Evolutionary conservation across 2,888 invertebrate genomes (phyloP).

Genomic region (Mactromeris polynyma): DNA sequence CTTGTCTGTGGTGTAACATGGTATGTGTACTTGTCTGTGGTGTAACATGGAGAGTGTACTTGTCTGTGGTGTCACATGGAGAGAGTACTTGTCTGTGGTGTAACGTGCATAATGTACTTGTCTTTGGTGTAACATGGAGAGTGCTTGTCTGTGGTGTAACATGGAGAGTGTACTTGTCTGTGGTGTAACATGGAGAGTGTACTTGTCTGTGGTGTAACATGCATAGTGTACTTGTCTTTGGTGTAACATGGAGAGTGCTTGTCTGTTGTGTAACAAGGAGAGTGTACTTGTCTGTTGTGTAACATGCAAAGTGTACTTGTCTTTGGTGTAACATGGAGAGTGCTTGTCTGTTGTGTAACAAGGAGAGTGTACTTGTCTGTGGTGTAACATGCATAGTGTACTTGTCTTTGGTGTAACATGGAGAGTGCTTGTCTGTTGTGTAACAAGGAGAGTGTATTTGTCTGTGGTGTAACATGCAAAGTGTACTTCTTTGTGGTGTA

Average conservation of each 20-base stretch:
- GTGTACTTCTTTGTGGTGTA: neutral
- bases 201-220: no score
- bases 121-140: neutral
- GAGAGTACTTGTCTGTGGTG: neutral
- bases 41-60: neutral
- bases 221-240: no score
- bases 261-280: neutral
- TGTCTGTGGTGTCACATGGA: neutral
- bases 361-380: neutral
- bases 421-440: neutral
- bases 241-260: neutral
- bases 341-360: neutral
- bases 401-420: neutral
- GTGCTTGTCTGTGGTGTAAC: neutral
- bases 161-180: neutral
- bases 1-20: neutral
- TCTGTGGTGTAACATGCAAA: neutral
- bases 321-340: no score
- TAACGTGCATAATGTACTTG: neutral
- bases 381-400: neutral
- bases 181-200: no score
- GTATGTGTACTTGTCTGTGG: neutral
- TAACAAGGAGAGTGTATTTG: neutral
- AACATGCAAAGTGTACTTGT: neutral
- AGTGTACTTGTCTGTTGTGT: neutral